A percentile compares a stretch with the other conserved stretches of the same genome.
phyloP scores from a whole-genome alignment of 2,888 invertebrate species.

The Rhorus exstirpatorius region DNA sequence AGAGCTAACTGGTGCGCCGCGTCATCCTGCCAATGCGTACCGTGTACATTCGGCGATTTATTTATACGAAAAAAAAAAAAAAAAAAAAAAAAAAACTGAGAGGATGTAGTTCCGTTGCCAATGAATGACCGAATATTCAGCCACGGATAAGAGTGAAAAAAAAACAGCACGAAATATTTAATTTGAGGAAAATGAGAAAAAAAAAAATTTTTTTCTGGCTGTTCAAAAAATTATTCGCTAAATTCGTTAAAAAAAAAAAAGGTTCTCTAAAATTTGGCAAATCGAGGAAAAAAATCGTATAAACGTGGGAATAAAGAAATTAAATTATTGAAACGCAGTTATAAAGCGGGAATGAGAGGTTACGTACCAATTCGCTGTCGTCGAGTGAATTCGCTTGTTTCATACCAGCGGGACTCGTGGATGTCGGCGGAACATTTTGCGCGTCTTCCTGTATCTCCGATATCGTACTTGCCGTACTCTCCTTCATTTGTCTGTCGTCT shows the following conservation, averaged over 20 bases:
- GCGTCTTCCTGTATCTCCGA: slow-evolving; percentile 88
- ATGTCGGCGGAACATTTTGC: slow-evolving; percentile 83
- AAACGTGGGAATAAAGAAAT: neutral
- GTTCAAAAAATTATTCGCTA: no score
- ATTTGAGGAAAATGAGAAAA: no score
- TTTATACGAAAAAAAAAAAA: no score
- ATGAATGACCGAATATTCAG: no score
- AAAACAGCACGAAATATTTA: no score
- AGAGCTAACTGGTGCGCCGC: slow-evolving; percentile 81
- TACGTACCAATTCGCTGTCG: slow-evolving; percentile 69
- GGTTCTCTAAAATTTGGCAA: no score
- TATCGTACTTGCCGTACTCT: slow-evolving; percentile 88
- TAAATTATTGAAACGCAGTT: no score
- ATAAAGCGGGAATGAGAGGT: slow-evolving; percentile 15
- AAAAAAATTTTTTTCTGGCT: no score
- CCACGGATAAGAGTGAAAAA: no score
- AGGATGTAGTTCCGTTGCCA: no score
- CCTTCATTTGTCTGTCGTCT: slow-evolving; percentile 87
- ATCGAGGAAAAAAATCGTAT: no score
- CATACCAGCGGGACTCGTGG: slow-evolving; percentile 54
- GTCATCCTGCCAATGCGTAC: slow-evolving; percentile 79
- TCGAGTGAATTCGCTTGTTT: slow-evolving; percentile 64
- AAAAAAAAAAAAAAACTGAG: neutral
- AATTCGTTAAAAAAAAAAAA: no score
- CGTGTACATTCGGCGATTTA: neutral